Percentiles rank a stretch among this genome's conserved stretches.
These are phyloP conservation scores for Ophioninae sp. DNA, from an alignment of 2,888 invertebrate genomes.

Conservation along the genomic window DNA sequence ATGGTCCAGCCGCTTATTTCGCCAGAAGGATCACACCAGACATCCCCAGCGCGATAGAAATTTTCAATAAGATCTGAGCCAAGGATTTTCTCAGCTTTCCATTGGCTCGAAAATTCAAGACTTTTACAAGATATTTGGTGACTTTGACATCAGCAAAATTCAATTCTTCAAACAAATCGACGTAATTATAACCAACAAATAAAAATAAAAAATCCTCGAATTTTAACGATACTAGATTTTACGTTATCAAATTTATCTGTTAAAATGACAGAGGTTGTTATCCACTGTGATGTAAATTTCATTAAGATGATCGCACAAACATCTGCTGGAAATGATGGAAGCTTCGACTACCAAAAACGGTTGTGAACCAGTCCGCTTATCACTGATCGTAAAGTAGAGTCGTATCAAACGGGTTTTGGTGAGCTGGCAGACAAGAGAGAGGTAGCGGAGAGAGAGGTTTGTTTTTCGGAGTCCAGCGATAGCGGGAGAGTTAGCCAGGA, in stretches of 20 bases:
- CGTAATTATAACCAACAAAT: too few species aligned
- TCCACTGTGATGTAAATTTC: neutral
- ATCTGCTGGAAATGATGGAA: neutral
- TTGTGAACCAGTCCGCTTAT: neutral
- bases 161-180: too few species aligned
- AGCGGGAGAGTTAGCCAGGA: slow-evolving; percentile 27
- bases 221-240: too few species aligned
- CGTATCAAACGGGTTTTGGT: slow-evolving; percentile 7
- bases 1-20: slow-evolving; percentile 38
- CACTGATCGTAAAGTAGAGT: slow-evolving; percentile 15
- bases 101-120: too few species aligned
- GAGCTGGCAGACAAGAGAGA: slow-evolving; percentile 19
- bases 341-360: neutral
- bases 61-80: slow-evolving; percentile 14
- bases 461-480: slow-evolving; percentile 40
- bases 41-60: slow-evolving; percentile 12
- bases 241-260: too few species aligned
- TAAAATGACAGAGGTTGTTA: too few species aligned
- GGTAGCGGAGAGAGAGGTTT: slow-evolving; percentile 1
- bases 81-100: neutral
- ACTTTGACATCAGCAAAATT: too few species aligned
- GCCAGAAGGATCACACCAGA: slow-evolving; percentile 11
- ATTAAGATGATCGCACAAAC: neutral
- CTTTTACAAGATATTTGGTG: too few species aligned
- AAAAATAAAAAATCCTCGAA: too few species aligned